phyloP scores from a whole-genome alignment of 2,888 invertebrate genomes.

The Nephrotoma guestfalica region DNA sequence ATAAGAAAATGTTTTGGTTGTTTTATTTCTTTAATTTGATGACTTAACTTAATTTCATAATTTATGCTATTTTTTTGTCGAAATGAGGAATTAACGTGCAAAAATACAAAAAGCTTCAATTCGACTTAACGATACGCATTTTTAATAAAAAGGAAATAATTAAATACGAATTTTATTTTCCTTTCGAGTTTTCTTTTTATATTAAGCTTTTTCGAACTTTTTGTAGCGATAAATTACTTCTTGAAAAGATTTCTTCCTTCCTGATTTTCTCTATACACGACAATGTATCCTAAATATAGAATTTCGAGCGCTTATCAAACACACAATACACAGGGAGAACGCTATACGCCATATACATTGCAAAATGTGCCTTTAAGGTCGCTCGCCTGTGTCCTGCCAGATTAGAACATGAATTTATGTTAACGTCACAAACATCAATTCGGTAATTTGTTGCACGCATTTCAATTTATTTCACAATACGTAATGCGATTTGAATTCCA shows the following conservation, averaged over 20 bases:
- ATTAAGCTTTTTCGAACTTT: not conserved
- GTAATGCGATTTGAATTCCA: not conserved
- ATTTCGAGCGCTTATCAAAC: not conserved
- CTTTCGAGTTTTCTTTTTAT: not conserved
- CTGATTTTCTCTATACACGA: not conserved
- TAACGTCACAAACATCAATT: not conserved
- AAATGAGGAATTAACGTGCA: not conserved
- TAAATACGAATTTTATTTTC: not conserved
- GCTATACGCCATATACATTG: not conserved
- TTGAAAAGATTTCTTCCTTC: not conserved
- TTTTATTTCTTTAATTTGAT: not conserved
- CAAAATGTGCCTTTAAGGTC: not conserved
- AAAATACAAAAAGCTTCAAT: not conserved
- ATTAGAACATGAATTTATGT: not conserved
- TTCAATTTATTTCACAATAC: not conserved
- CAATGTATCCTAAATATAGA: not conserved
- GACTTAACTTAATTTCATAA: not conserved
- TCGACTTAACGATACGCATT: not conserved
- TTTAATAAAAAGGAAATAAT: not conserved
- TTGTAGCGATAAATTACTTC: not conserved
- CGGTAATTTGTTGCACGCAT: not conserved
- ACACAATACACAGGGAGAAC: not conserved
- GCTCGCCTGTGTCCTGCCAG: not conserved
- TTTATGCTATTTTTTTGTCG: not conserved
- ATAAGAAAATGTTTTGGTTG: not conserved